Percentiles rank a stretch among this genome's conserved stretches.
phyloP scores from a whole-genome alignment of 2,113 vertebrate genomes.

The Equus quagga region DNA sequence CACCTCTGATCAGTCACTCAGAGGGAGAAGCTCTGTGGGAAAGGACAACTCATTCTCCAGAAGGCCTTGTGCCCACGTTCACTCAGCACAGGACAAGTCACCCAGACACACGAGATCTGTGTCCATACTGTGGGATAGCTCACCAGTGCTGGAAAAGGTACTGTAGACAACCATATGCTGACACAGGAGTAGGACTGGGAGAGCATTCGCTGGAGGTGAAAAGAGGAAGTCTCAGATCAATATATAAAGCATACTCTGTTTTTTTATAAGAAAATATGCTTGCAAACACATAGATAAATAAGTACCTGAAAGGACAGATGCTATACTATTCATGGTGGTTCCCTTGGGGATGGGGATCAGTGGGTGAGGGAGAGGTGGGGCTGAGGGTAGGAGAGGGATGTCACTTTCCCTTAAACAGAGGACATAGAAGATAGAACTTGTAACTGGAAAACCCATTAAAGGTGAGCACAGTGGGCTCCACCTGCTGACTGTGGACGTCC shows the following conservation, averaged over 20 bases:
- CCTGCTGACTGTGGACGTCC: too few relatives aligned
- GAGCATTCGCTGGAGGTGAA: neutral
- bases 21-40: neutral
- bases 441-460: too few relatives aligned
- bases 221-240: neutral
- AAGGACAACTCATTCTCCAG: neutral
- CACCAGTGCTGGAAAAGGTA: fast-evolving
- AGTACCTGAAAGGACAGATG: neutral
- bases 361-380: too few relatives aligned
- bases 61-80: neutral
- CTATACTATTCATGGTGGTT: neutral
- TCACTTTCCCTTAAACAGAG: too few relatives aligned
- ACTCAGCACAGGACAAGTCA: neutral
- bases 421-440: too few relatives aligned
- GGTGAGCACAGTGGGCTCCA: too few relatives aligned
- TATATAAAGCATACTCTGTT: neutral
- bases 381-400: too few relatives aligned
- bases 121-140: neutral
- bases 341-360: neutral
- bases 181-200: neutral
- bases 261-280: neutral
- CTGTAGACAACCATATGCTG: neutral
- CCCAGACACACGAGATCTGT: neutral
- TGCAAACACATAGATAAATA: neutral
- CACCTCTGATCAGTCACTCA: neutral